Evolutionary conservation across 2,888 invertebrate genomes (phyloP).

Genomic region (Autographa gamma): DNA sequence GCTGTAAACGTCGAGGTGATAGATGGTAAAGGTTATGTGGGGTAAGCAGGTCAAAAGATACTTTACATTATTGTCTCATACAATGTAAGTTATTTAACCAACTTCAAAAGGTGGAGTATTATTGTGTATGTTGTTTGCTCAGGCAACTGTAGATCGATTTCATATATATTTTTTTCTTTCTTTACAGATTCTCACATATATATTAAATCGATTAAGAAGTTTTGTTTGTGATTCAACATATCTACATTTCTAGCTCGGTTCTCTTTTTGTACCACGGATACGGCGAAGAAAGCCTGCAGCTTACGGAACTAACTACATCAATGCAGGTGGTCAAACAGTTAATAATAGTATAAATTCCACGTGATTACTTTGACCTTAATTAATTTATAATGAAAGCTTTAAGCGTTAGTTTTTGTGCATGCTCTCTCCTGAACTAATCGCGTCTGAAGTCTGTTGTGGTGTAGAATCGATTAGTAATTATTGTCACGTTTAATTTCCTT

Average conservation of each 20-base stretch:
- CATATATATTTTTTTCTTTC: too few species aligned
- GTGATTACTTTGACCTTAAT: conserved; percentile 42
- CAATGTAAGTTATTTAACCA: too few species aligned
- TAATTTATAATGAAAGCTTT: conserved; percentile 41
- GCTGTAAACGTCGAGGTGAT: conserved; percentile 29
- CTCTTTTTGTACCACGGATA: too few species aligned
- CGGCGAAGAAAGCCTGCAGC: too few species aligned
- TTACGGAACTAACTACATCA: not conserved
- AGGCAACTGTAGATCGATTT: too few species aligned
- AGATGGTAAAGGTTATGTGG: conserved; percentile 12
- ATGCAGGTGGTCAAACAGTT: not conserved
- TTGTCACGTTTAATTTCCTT: too few species aligned
- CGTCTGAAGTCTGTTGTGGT: conserved; percentile 13
- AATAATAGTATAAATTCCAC: conserved; percentile 16
- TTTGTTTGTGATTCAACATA: too few species aligned
- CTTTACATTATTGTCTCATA: not conserved
- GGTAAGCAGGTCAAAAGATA: not conserved
- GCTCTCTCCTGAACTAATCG: conserved; percentile 41
- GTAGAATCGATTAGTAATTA: not conserved
- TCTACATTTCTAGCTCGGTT: too few species aligned
- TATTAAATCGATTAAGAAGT: too few species aligned
- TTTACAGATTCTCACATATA: too few species aligned
- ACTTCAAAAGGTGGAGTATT: too few species aligned
- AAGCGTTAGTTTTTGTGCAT: conserved; percentile 35
- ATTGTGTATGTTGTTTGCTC: too few species aligned